Base-by-base conservation (phyloP, 1,140 invertebrate genomes). In the Plutomurus gul region DNA sequence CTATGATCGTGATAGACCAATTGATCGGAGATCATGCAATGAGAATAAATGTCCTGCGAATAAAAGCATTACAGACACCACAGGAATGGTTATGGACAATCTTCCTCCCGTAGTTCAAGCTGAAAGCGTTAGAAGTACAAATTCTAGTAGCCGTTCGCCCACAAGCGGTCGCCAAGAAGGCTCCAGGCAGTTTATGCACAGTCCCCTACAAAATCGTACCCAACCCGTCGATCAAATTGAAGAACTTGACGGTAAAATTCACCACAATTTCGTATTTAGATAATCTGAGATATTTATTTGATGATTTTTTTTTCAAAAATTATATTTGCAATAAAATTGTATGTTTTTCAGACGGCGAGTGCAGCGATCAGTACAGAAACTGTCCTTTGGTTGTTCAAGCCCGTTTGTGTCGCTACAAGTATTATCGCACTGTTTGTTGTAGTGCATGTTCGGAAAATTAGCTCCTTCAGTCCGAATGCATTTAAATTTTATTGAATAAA, bases 401-500 rank as follows among this genome's bases (percentile, higher is more conserved):
- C 10, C 88, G 93, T 47, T 89, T 95, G 0, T 96, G 94, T 86
- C 90, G 90, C 84, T 94, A 94, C 85, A 90, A 91, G 76, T 95
- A 93, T 86, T 95, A 95, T 86, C 89, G 90, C 37, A 89, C 89
- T 40, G 91, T 92, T 56, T 96, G 94, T 84, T 96, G 94, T 85
- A 85, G 88, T 22, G 92, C 93, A 22, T 94, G 93, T 83, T 22
- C 81, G 11, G 80, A 81, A n/a, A 60, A 60, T 60, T 60, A 60
- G 51, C 33, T 60, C 51, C 51, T n/a, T n/a, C n/a, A n/a, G n/a
- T n/a, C n/a, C n/a, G n/a, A n/a, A n/a, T n/a, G n/a, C n/a, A n/a
- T n/a, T n/a, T n/a, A n/a, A n/a, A n/a, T n/a, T n/a, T n/a, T n/a
- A n/a, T n/a, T n/a, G n/a, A n/a, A n/a, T n/a, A n/a, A n/a, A n/a